These are phyloP conservation scores for Nemotelus pantherinus DNA, from an alignment of 2,888 invertebrate species.

Conservation along the genomic window DNA sequence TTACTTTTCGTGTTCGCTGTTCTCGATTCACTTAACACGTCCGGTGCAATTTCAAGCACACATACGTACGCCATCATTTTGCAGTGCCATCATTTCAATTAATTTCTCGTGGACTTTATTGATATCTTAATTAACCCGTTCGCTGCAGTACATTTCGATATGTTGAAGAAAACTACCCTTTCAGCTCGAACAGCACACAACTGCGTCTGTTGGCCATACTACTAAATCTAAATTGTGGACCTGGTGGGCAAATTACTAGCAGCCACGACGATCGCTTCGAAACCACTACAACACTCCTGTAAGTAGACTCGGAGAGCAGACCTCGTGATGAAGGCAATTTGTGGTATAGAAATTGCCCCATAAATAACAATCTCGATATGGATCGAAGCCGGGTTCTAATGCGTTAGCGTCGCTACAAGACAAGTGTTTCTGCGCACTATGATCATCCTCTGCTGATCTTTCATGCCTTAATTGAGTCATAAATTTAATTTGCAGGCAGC, in stretches of 20 bases:
- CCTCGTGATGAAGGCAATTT: slow-evolving; percentile 33
- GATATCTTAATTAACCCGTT: slow-evolving; percentile 49
- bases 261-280: slow-evolving; percentile 35
- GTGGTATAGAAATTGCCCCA: slow-evolving; percentile 40
- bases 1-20: background rate
- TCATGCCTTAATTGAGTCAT: slow-evolving; percentile 45
- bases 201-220: background rate
- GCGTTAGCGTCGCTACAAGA: slow-evolving; percentile 14
- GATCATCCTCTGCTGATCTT: slow-evolving; percentile 44
- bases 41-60: background rate
- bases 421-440: slow-evolving; percentile 40
- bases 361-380: slow-evolving; percentile 38
- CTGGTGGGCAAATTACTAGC: slow-evolving; percentile 49
- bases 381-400: slow-evolving; percentile 12
- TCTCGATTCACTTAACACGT: slow-evolving; percentile 18
- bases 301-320: background rate
- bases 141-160: background rate
- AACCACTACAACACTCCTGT: slow-evolving; percentile 4
- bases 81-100: slow-evolving; percentile 48
- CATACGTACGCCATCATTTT: background rate
- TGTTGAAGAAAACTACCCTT: background rate
- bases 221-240: slow-evolving; percentile 43
- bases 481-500: slow-evolving; percentile 39
- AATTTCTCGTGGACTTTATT: slow-evolving; percentile 50
- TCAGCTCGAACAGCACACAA: background rate